These are phyloP conservation scores for Anas georgica DNA, from an alignment of 2,797 vertebrate genomes.

Conservation along the genomic window DNA sequence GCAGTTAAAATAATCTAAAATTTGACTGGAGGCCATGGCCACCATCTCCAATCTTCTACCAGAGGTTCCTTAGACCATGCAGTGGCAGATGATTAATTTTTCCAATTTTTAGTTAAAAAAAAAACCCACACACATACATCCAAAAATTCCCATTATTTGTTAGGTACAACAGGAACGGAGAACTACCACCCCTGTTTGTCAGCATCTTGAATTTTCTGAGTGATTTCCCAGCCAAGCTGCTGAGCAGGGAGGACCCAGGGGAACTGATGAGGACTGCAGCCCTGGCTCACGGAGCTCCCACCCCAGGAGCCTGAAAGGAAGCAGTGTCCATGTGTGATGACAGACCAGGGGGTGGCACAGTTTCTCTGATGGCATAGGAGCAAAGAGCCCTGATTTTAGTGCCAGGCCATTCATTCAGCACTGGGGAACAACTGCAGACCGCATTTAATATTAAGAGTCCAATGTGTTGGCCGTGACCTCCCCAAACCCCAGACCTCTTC, in stretches of 20 bases:
- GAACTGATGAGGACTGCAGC: not conserved
- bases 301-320: not conserved
- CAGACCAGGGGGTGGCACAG: not conserved
- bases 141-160: not conserved
- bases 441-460: not conserved
- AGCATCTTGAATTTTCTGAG: not conserved
- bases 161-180: not conserved
- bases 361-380: fast-evolving
- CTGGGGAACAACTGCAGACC: not conserved
- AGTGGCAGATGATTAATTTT: not conserved
- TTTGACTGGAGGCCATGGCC: not conserved
- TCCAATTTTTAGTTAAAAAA: not conserved
- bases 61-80: not conserved
- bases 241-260: not conserved
- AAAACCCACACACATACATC: fast-evolving
- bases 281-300: not conserved
- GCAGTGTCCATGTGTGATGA: fast-evolving
- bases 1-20: not conserved
- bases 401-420: not conserved
- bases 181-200: not conserved
- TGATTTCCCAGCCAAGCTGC: constrained; percentile 26
- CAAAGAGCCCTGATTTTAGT: not conserved
- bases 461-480: fast-evolving
- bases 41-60: not conserved
- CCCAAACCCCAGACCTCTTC: not conserved